Evolutionary conservation across 2,113 vertebrate genomes (phyloP).

Genomic region (Connochaetes taurinus): DNA sequence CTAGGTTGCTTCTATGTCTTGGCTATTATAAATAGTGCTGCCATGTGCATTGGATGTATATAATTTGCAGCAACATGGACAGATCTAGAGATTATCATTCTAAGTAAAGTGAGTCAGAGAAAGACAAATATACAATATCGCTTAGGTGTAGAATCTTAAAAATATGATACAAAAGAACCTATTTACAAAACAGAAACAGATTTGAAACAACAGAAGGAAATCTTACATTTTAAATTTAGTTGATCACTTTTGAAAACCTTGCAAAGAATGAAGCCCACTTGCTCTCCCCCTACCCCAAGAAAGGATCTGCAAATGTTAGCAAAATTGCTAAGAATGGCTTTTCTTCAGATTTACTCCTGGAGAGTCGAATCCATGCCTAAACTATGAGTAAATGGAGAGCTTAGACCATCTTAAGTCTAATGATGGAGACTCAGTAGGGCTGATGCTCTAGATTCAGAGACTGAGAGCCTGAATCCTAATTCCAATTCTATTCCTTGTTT

Average conservation of each 20-base stretch:
- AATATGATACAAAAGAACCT: background rate
- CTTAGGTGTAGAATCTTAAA: background rate
- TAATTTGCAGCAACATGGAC: background rate
- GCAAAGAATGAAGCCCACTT: background rate
- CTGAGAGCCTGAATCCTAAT: background rate
- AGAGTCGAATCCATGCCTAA: background rate
- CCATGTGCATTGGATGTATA: background rate
- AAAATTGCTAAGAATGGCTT: background rate
- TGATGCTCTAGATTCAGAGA: background rate
- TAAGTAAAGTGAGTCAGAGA: background rate
- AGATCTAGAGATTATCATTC: background rate
- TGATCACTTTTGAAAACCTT: background rate
- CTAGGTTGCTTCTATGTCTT: background rate
- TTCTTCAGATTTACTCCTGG: background rate
- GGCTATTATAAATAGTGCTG: background rate
- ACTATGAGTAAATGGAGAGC: rapidly evolving
- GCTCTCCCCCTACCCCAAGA: background rate
- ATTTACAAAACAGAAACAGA: background rate
- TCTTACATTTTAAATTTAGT: background rate
- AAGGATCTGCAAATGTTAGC: background rate
- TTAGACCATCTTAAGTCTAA: too few species aligned
- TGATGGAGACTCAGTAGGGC: rapidly evolving
- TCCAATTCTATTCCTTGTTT: background rate
- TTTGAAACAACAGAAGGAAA: background rate
- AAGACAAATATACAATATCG: background rate